These are phyloP conservation scores for Cistogaster globosa DNA, from an alignment of 2,888 invertebrate species.

Conservation along the genomic window DNA sequence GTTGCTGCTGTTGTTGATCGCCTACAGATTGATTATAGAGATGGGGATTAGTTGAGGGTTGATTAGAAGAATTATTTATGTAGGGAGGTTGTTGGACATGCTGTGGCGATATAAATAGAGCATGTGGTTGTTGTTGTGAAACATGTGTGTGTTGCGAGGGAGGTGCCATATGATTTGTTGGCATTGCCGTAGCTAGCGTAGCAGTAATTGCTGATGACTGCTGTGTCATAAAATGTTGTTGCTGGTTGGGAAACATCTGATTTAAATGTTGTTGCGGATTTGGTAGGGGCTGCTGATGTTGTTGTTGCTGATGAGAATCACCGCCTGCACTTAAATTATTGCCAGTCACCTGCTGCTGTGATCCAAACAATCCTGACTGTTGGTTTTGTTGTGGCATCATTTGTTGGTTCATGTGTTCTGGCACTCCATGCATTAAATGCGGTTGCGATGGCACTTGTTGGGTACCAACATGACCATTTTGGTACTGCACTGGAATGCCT, in stretches of 20 bases:
- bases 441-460: conserved; percentile 71
- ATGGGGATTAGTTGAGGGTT: conserved; percentile 50
- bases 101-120: conserved; percentile 71
- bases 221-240: conserved; percentile 61
- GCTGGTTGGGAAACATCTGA: conserved; percentile 68
- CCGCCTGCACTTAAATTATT: conserved; percentile 63
- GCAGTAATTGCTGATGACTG: conserved; percentile 43
- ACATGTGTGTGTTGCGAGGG: conserved; percentile 61
- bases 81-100: conserved; percentile 62
- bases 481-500: conserved; percentile 78
- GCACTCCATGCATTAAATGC: conserved; percentile 52
- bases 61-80: conserved; percentile 54
- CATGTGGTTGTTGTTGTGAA: conserved; percentile 61
- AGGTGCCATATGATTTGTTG: conserved; percentile 59
- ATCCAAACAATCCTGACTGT: conserved; percentile 69
- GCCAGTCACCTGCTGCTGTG: conserved; percentile 65
- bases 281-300: conserved; percentile 72
- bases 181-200: conserved; percentile 56
- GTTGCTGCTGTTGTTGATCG: conserved; percentile 49
- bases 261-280: conserved; percentile 73
- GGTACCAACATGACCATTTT: conserved; percentile 76
- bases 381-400: conserved; percentile 65
- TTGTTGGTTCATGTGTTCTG: conserved; percentile 69
- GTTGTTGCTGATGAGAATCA: conserved; percentile 72
- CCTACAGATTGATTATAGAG: conserved; percentile 44